Percentiles rank a stretch among this genome's conserved stretches.
Evolutionary conservation across 30 jellyfish, hydroid and myxozoan species (phyloP).

Genomic region (Hydractinia symbiolongicarpus): DNA sequence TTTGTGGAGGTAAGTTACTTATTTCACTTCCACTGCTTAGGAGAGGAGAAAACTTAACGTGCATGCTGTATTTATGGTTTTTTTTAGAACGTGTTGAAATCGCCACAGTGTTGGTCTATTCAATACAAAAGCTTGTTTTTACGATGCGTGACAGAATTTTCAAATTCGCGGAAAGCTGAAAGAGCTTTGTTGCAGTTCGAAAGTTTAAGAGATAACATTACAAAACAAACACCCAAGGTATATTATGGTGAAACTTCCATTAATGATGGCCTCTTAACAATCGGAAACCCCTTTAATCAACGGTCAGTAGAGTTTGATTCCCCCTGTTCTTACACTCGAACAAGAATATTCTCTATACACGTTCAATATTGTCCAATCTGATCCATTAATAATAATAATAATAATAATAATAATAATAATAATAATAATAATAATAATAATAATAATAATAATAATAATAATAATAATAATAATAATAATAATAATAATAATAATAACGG

Average conservation of each 20-base stretch:
- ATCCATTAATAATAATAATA: no score
- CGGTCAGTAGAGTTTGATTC: no score
- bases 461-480: no score
- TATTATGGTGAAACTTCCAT: neutral
- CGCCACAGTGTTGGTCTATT: conserved; percentile 73
- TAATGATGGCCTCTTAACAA: no score
- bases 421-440: no score
- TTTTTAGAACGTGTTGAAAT: conserved; percentile 43
- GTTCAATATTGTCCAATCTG: no score
- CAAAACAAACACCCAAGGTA: conserved; percentile 10
- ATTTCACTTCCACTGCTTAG: neutral
- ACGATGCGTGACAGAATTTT: conserved; percentile 61
- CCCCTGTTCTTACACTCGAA: no score
- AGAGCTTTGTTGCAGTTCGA: conserved; percentile 77
- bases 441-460: no score
- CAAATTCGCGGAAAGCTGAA: conserved; percentile 67
- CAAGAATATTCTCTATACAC: no score
- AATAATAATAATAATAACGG: no score
- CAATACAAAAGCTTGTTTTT: conserved; percentile 51
- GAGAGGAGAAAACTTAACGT: neutral
- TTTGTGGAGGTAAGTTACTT: conserved; percentile 49
- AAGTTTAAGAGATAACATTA: neutral
- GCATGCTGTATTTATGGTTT: neutral
- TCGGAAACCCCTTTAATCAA: no score
- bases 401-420: no score